phyloP scores from a whole-genome alignment of 2,888 invertebrate genomes.

The Scrobipalpa atriplicella region DNA sequence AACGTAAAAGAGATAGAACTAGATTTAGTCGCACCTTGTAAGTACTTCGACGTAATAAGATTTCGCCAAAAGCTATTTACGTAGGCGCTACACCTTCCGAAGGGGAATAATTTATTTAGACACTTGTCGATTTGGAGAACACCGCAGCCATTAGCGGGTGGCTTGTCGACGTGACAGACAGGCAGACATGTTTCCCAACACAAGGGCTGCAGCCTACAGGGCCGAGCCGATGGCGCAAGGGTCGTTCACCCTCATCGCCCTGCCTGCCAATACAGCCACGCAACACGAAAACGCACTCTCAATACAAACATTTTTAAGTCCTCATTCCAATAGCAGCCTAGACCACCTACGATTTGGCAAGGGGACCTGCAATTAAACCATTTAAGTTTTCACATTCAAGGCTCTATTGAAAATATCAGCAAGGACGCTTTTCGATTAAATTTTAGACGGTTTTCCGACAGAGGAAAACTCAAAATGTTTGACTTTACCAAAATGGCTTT shows the following conservation, averaged over 20 bases:
- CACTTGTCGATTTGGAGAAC: conserved; percentile 29
- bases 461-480: conserved; percentile 42
- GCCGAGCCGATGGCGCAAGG: conserved; percentile 37
- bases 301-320: conserved; percentile 14
- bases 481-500: conserved; percentile 37
- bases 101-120: conserved; percentile 26
- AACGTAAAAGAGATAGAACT: background rate
- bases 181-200: conserved; percentile 52
- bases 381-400: conserved; percentile 32
- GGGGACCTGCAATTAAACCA: conserved; percentile 34
- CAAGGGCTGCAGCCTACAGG: conserved; percentile 31
- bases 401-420: conserved; percentile 33
- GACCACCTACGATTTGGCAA: conserved; percentile 21
- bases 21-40: no score
- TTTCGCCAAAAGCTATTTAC: no score
- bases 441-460: conserved; percentile 17
- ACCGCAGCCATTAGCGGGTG: conserved; percentile 38
- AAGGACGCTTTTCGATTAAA: conserved; percentile 39
- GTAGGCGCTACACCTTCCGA: background rate
- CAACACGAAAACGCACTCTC: conserved; percentile 20
- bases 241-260: conserved; percentile 59
- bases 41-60: no score
- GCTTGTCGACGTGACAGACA: conserved; percentile 52
- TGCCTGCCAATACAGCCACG: conserved; percentile 17
- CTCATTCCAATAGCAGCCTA: conserved; percentile 5